These are phyloP conservation scores for Chiloscyllium plagiosum DNA, from an alignment of 2,113 vertebrate genomes.

Conservation along the genomic window DNA sequence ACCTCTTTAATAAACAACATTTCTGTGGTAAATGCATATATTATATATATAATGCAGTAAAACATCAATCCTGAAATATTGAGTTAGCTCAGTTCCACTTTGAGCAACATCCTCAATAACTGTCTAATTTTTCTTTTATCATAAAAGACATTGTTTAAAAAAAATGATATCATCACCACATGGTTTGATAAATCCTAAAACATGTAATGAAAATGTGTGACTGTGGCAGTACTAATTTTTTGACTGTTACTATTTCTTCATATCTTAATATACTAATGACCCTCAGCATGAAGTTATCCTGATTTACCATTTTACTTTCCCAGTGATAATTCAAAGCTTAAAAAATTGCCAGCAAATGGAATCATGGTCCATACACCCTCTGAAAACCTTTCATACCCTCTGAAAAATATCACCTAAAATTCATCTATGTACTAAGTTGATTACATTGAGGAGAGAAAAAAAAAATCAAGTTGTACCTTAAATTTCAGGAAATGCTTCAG, in stretches of 20 bases:
- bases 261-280: not conserved
- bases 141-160: not conserved
- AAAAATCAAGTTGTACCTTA: not conserved
- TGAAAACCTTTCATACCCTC: not conserved
- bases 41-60: not conserved
- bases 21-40: not conserved
- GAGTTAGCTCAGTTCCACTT: not conserved
- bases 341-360: not conserved
- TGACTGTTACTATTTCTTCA: not conserved
- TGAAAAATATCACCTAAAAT: not conserved
- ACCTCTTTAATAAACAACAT: not conserved
- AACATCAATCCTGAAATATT: not conserved
- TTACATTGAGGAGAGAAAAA: not conserved
- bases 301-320: not conserved
- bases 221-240: not conserved
- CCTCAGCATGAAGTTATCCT: not conserved
- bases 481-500: not conserved
- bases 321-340: not conserved
- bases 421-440: not conserved
- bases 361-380: not conserved
- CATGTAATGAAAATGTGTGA: not conserved
- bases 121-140: slow-evolving; percentile 8
- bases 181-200: not conserved
- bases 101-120: not conserved
- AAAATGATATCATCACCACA: not conserved